Evolutionary conservation across 2,888 invertebrate genomes (phyloP).

Genomic region (Xestia ashworthii): DNA sequence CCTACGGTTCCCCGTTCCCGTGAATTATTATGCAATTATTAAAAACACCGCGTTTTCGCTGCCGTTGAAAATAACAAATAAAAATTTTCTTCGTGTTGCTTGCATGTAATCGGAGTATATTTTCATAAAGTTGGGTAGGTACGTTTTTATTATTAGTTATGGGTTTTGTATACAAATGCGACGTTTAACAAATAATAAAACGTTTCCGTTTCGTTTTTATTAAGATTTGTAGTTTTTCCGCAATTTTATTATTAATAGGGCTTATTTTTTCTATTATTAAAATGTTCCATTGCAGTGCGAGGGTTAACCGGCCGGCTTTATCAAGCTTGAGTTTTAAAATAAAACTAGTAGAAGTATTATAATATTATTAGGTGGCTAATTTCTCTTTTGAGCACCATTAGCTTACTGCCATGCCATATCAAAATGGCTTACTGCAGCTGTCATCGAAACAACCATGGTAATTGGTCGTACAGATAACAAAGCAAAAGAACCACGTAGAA

Average conservation of each 20-base stretch:
- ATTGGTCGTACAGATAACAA: conserved; percentile 17
- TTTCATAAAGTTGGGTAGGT: conserved; percentile 33
- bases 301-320: conserved; percentile 1
- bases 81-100: conserved; percentile 55
- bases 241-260: conserved; percentile 3
- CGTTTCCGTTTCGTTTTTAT: conserved; percentile 43
- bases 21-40: conserved; percentile 67
- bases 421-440: conserved; percentile 3
- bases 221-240: conserved; percentile 24
- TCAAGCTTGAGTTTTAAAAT: not conserved
- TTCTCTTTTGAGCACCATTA: not conserved
- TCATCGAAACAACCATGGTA: conserved; percentile 11
- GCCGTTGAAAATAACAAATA: conserved; percentile 52
- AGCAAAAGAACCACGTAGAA: not conserved
- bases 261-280: conserved; percentile 12
- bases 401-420: not conserved
- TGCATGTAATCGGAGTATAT: conserved; percentile 54
- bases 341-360: not conserved
- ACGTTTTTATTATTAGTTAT: conserved; percentile 56
- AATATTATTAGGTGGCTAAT: not conserved
- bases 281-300: conserved; percentile 24
- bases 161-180: conserved; percentile 45
- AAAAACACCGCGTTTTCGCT: conserved; percentile 56
- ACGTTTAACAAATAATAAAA: conserved; percentile 46
- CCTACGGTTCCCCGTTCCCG: conserved; percentile 36